Evolutionary conservation across 2,797 vertebrate genomes (phyloP), one percentile per base, ranked within the genome.

Genomic region (Australoheros facetus): DNA sequence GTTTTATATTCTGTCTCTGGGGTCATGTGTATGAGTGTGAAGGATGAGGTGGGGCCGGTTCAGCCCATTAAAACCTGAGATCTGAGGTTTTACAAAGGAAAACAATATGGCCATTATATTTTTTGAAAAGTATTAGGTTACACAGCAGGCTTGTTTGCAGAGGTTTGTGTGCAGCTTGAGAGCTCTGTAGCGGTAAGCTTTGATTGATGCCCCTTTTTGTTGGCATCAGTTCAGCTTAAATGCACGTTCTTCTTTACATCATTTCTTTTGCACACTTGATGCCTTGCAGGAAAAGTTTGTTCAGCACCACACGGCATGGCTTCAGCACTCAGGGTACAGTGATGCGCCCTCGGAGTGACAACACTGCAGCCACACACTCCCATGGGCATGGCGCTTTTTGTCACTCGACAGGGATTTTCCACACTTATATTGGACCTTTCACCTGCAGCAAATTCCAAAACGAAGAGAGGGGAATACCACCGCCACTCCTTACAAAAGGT

Each of bases 401-500:
- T 70, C 26, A 42, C 28, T 12, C 7, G 14, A 51, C 77, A 9
- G 72, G 73, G 26, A 71, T 26, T 80, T 78, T 54, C 75, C 19
- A 30, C 7, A 2, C 54, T 80, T 51, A 8, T 45, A 3, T 6
- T 13, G 71, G n/a, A 57, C 62, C 71, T 13, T 58, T 48, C 4
- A 48, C 8, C 4, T 9, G n/a, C 4, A 53, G 45, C 19, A 48
- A 26, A 11, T 19, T 9, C 10, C 1, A 2, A 21, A 17, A 2
- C 3, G 1, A 45, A 5, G 5, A 1, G 2, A 13, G 66, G 54
- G 74, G 26, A 80, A 73, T 16, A 0, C 23, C 62, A 1, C 28
- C 39, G 21, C 14, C 82, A 71, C 73, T 0, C 62, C 75, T 56
- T 58, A 10, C 11, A 1, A 5, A 3, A 21, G 4, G 1, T 6